Base-by-base conservation (phyloP, 2,113 vertebrate species). In the Periophthalmus modestus region DNA sequence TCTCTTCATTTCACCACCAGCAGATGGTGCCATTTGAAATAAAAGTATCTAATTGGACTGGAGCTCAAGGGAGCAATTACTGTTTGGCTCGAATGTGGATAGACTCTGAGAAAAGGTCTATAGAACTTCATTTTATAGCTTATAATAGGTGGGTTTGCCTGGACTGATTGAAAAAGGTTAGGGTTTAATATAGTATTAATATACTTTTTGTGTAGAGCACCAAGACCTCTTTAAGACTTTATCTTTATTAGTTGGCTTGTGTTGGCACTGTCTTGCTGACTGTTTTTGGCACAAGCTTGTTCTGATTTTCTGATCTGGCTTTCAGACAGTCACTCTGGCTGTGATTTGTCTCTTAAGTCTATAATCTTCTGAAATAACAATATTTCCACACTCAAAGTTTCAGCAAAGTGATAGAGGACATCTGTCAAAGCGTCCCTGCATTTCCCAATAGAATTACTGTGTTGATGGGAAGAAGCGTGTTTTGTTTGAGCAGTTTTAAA, bases 401-500 rank as follows among this genome's bases (percentile, higher is more conserved):
- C 18, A 19, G 39, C 6, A 43, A 43, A 18, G 2, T 55, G 52
- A 55, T 54, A 54, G 52, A 21, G 19, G 19, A 9, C 6, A 19
- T 55, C n/a, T 55, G 10, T 77, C 15, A 54, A n/a, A 67, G 19
- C 34, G 33, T 48, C 46, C 68, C 66, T 57, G 47, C 63, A 43
- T 59, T 66, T 68, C 62, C 36, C 70, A n/a, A 39, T 46, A 57
- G 24, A 74, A 54, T 66, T 39, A 43, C 28, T 75, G 43, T 58
- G 63, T 4, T 43, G 36, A 71, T 7, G 66, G 69, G 57, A 48
- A 43, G 69, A 85, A 88, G 91, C 81, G 88, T 50, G 79, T 87
- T 87, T 84, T 92, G 89, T 93, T 85, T 83, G 79, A 79, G 33
- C 74, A 80, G 54, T 77, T 72, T 78, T 77, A 86, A 82, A 85